Evolutionary conservation across 1,140 invertebrate genomes (phyloP).

Genomic region (Holotrichia oblita): DNA sequence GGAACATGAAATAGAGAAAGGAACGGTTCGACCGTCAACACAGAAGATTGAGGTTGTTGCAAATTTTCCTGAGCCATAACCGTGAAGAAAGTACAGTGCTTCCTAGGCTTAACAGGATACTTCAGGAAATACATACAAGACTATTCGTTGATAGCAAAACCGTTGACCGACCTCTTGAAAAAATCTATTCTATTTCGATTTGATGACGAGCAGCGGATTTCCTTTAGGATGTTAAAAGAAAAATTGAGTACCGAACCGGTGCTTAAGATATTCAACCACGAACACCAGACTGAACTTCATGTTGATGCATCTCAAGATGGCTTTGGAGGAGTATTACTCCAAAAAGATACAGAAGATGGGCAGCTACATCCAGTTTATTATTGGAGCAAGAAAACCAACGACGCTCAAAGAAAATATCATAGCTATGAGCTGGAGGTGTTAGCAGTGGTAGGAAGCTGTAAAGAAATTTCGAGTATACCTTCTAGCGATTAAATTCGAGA

Average conservation of each 20-base stretch:
- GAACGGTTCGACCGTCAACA: conserved; percentile 46
- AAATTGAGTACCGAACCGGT: background rate
- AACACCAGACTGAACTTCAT: conserved; percentile 51
- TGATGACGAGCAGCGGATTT: conserved; percentile 36
- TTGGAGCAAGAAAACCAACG: conserved; percentile 36
- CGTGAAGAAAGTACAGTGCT: conserved; percentile 46
- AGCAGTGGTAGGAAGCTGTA: conserved; percentile 52
- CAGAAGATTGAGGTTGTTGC: too few species aligned
- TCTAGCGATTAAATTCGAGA: conserved; percentile 57
- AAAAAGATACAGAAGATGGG: conserved; percentile 50
- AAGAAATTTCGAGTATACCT: conserved; percentile 61
- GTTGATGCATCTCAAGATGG: conserved; percentile 50
- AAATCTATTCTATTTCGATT: conserved; percentile 44
- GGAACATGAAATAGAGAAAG: conserved; percentile 50
- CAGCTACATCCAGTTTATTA: conserved; percentile 36
- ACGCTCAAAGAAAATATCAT: conserved; percentile 36
- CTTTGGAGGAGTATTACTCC: conserved; percentile 55
- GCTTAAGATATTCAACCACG: conserved; percentile 56
- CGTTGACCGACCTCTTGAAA: conserved; percentile 36
- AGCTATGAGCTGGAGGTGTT: conserved; percentile 43
- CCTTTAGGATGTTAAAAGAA: background rate
- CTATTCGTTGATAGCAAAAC: conserved; percentile 44
- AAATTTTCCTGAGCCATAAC: too few species aligned
- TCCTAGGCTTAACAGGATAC: conserved; percentile 53
- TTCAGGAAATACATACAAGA: conserved; percentile 52